Base-by-base conservation (phyloP, 2,888 invertebrate genomes). In the Cephus runcator region DNA sequence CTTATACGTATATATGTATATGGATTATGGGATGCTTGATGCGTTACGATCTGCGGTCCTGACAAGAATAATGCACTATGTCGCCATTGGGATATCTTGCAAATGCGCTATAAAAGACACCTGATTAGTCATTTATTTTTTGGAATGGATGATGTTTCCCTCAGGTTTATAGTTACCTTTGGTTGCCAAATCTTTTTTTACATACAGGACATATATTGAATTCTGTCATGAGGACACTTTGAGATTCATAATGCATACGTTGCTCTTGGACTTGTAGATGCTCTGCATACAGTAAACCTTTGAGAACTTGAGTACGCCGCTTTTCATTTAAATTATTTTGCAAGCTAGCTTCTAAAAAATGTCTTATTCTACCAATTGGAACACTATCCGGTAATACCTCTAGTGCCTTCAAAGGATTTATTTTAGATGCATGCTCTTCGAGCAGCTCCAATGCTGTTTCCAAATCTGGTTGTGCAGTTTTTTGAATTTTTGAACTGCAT, bases 61-160 rank as follows among this genome's bases (percentile, higher is more conserved):
- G 95, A 91, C 99, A 99, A 9, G 97, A 97, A 89, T 97, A 97
- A 92, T 99, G 99, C 1, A 98, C 97, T 33, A 98, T 95, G 85
- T 97, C 96, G 3, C 98, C 98, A 91, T 96, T 96, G 1, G 98
- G 97, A 92, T 97, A 97, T 74, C 98, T 94, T 11, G 98, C 97
- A 92, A 99, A 97, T 34, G 98, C 98, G 92, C 98, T 96, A 92
- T 82, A 94, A 93, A 82, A 71, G 23, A 56, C 23, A 56, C 23
- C 23, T 56, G 56, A 56, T 56, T 40, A 40, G 56, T 56, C 23
- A 56, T 56, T 23, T 23, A 56, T 56, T 23, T 56, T 23, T 23
- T 56, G 9, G 56, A 56, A 56, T 23, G 2, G 23, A 56, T 56
- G 1, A 15, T 40, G 40, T 40, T 23, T 40, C 23, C 6, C 36